Percentiles rank a stretch among this genome's conserved stretches.
Conservation (phyloP, 1,140 invertebrate species). For the Caenorhabditis remanei region DNA sequence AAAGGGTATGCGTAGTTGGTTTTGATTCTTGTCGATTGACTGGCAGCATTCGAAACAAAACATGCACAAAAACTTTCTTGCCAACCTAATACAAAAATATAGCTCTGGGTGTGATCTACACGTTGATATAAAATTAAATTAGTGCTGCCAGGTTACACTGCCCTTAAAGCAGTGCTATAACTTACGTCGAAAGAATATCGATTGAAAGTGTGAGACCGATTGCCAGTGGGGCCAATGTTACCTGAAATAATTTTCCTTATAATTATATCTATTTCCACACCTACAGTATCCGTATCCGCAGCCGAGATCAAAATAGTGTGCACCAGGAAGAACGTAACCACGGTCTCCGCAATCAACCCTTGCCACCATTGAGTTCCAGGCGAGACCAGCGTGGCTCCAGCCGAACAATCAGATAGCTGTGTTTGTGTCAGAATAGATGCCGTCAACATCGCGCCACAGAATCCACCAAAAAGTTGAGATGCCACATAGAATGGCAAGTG, state of each 20-base stretch:
- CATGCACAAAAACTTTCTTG: too few relatives aligned
- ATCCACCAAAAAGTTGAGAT: conserved; percentile 76
- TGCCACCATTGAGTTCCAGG: conserved; percentile 55
- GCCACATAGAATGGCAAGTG: conserved; percentile 74
- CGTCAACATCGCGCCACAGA: conserved; percentile 77
- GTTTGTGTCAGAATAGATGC: conserved; percentile 60
- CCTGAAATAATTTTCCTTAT: conserved; percentile 44
- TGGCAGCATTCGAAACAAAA: too few relatives aligned
- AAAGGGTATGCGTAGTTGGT: too few relatives aligned
- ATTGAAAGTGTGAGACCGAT: conserved; percentile 77
- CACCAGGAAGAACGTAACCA: conserved; percentile 77
- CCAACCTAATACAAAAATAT: too few relatives aligned
- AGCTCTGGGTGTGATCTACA: too few relatives aligned
- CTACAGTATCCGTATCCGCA: conserved; percentile 70
- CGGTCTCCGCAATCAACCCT: conserved; percentile 74
- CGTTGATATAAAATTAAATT: too few relatives aligned
- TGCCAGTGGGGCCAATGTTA: conserved; percentile 75
- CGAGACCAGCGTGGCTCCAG: conserved; percentile 63
- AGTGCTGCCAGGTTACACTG: too few relatives aligned
- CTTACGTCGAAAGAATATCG: conserved; percentile 75
- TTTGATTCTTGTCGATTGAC: too few relatives aligned
- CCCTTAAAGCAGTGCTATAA: background rate
- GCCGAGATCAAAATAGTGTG: conserved; percentile 76
- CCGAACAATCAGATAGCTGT: conserved; percentile 44
- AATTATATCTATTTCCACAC: background rate